These are phyloP conservation scores for Aurelia coerulea DNA, from an alignment of 30 jellyfish, hydroid and myxozoan genomes.

Conservation along the genomic window DNA sequence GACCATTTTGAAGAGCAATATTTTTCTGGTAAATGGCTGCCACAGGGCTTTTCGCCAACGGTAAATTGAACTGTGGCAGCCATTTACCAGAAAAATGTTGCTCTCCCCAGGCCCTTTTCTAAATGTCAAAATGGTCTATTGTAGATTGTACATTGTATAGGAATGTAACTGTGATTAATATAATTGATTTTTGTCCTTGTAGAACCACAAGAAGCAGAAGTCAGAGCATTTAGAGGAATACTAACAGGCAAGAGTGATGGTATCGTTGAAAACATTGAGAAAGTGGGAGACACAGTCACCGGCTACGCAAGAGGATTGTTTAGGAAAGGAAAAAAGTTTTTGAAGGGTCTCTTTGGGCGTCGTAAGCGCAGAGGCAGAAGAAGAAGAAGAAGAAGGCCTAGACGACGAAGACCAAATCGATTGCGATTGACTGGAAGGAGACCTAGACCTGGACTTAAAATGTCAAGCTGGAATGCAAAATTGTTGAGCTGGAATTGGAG, in stretches of 20 bases:
- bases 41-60: too few species aligned
- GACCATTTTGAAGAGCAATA: too few species aligned
- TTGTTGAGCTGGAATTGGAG: constrained; percentile 55
- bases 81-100: too few species aligned
- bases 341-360: neutral
- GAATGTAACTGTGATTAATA: too few species aligned
- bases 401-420: constrained; percentile 7
- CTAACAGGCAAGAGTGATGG: constrained; percentile 46
- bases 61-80: too few species aligned
- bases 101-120: too few species aligned
- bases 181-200: neutral
- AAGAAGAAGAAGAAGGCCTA: constrained; percentile 2
- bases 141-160: too few species aligned
- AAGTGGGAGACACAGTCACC: neutral
- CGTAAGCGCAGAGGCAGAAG: too few species aligned
- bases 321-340: neutral
- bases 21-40: neutral
- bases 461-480: constrained; percentile 35
- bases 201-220: constrained; percentile 72
- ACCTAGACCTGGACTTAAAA: neutral
- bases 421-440: constrained; percentile 25
- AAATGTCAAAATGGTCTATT: neutral
- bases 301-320: constrained; percentile 3
- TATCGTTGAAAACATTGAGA: constrained; percentile 2
- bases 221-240: constrained; percentile 53